Base-by-base conservation (phyloP, 1,140 invertebrate genomes). In the Cylas formicarius region DNA sequence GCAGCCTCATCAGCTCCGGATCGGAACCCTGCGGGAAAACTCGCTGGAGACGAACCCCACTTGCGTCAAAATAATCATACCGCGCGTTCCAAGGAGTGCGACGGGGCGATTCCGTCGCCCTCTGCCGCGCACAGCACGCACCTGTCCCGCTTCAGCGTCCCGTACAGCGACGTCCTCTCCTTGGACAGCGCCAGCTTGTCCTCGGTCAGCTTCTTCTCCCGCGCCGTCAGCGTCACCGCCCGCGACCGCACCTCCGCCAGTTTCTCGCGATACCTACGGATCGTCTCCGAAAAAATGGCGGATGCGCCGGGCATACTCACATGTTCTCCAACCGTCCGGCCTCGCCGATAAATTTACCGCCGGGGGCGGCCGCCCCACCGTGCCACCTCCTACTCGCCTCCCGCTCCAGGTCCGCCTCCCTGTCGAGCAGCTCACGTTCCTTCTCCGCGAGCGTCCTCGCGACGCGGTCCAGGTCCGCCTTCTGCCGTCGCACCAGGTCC, bases 381-480 rank as follows among this genome's bases (percentile, higher is more conserved):
- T 50, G 36, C n/a, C 42, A 31, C 11, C 10, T 42, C 36, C 26
- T 57, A 17, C 47, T 50, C 22, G 55, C 58, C 35, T 64, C 35
- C 13, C n/a, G n/a, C n/a, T 57, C 56, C 1, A 72, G 21, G 1
- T 54, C 51, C 26, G 63, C 61, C 37, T 72, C 68, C 17, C 56
- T 60, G 28, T 72, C 69, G 9, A 57, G 10, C 0, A 72, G 44
- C 3, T 46, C 46, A 4, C 68, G 57, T 37, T 69, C 72, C 16
- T 46, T 47, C 23, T 47, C 36, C 28, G 41, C 18, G 9, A 47
- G 21, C n/a, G 32, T 33, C 14, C 37, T 40, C 11, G 10, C 36
- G 16, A 66, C 55, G 19, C 55, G 53, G 44, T 72, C 70, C 27
- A 70, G 24, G 22, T 72, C 66, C 2, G 58, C 51, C 48, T 69